phyloP scores from a whole-genome alignment of 2,113 vertebrate species.

The Tragelaphus imberbis region DNA sequence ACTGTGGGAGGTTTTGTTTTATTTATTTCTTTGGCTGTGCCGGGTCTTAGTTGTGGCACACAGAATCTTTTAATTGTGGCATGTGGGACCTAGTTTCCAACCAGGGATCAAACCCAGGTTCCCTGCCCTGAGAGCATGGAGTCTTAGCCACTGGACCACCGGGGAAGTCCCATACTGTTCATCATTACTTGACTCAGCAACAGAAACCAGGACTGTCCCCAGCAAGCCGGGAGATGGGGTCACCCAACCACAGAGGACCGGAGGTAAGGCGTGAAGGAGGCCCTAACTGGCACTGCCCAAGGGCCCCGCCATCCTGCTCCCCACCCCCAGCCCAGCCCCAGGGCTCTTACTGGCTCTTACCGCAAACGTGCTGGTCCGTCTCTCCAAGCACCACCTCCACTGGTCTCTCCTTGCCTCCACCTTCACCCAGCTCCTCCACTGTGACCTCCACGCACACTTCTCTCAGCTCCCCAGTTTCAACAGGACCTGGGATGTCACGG shows the following conservation, averaged over 20 bases:
- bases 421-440: no score
- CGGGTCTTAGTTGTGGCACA: background rate
- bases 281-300: background rate
- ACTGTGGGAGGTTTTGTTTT: background rate
- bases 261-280: background rate
- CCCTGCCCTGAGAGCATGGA: background rate
- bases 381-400: rapidly evolving
- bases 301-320: background rate
- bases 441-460: background rate
- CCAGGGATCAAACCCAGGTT: background rate
- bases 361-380: rapidly evolving
- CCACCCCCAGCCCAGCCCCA: background rate
- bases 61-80: background rate
- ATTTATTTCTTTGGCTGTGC: background rate
- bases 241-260: background rate
- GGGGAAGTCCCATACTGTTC: background rate
- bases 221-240: background rate
- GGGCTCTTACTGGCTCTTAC: background rate
- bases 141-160: background rate
- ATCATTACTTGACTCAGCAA: background rate
- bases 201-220: background rate
- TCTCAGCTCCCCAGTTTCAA: background rate
- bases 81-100: background rate
- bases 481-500: background rate
- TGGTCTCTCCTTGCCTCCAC: background rate